Evolutionary conservation across 1,140 invertebrate genomes (phyloP), one percentile per base, ranked within the genome.

Genomic region (Megalonaias nervosa): DNA sequence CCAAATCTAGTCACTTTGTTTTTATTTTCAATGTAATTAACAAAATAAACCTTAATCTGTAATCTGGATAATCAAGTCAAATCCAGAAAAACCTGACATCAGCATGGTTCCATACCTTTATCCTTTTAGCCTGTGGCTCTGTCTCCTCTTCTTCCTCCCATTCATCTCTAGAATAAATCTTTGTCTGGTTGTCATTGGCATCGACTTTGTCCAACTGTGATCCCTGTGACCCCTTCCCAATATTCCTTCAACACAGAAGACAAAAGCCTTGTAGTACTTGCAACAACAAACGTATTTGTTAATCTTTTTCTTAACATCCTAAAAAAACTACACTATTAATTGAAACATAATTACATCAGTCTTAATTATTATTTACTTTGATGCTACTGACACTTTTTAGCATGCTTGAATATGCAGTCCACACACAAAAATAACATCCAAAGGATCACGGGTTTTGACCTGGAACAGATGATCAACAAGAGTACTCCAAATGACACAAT

Each of bases 91-190:
- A 38, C 38, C 38, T 38, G 38, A 38, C 9, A 38, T 3, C 38
- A 5, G 38, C 38, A 38, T 38, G 38, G 38, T 9, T 9, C 1
- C 19, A 12, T 67, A 88, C 86, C 83, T 87, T 89, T 85, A 96
- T 94, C 59, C 96, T 91, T 90, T 98, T 98, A 1, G 95, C 94
- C 11, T 96, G 94, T 0, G 95, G 96, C 70, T 96, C 93, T 74
- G 96, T 59, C 67, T 97, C 96, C 95, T 96, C 97, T 95, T 96
- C 98, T 70, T 74, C 96, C 95, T 96, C 97, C 95, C 96, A 98
- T 70, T 74, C 74, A 68, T 83, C 84, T 38, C 77, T 48, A 9
- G 38, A 48, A 48, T 48, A 48, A 6, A 48, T 48, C 38, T 48
- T 64, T 15, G 82, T 80, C 92, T 79, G 94, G 92, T 81, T 68